Evolutionary conservation across 1,140 invertebrate genomes (phyloP).

Genomic region (Zaprionus ghesquierei): DNA sequence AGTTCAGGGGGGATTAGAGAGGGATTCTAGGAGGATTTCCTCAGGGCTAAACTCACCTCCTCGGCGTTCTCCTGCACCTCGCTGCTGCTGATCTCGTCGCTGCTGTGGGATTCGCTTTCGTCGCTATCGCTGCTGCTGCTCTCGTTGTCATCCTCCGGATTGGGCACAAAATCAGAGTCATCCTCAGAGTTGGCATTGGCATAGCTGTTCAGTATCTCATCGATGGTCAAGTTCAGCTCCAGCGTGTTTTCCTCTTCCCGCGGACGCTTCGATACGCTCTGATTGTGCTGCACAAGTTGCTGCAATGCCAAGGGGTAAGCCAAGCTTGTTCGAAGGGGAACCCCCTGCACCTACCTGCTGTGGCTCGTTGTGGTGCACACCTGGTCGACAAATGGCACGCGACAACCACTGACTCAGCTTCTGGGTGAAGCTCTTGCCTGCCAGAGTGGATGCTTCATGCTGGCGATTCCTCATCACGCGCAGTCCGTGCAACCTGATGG

Average conservation of each 20-base stretch:
- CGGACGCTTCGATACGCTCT: slow-evolving; percentile 48
- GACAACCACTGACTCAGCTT: slow-evolving; percentile 56
- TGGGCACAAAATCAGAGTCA: slow-evolving; percentile 74
- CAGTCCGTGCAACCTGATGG: slow-evolving; percentile 65
- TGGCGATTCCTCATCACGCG: slow-evolving; percentile 54
- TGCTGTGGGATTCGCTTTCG: slow-evolving; percentile 32
- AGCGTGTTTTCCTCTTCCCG: slow-evolving; percentile 44
- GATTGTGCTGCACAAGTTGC: slow-evolving; percentile 12
- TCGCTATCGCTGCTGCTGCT: slow-evolving; percentile 25
- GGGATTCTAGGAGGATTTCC: not conserved
- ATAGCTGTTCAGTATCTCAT: slow-evolving; percentile 71
- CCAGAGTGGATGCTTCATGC: slow-evolving; percentile 16
- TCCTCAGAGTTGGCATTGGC: slow-evolving; percentile 73
- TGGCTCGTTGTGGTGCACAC: slow-evolving; percentile 30
- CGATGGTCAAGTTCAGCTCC: slow-evolving; percentile 57
- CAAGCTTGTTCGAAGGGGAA: not conserved
- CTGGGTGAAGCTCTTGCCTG: slow-evolving; percentile 25
- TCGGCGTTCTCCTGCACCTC: slow-evolving; percentile 17
- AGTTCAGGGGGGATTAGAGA: not conserved
- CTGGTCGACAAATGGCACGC: slow-evolving; percentile 65
- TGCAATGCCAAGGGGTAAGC: not conserved
- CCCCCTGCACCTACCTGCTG: slow-evolving; percentile 8
- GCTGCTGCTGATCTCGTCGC: slow-evolving; percentile 42
- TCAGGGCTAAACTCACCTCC: slow-evolving; percentile 43
- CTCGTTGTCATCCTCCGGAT: slow-evolving; percentile 34